Evolutionary conservation across 2,888 invertebrate species (phyloP).

Genomic region (Yponomeuta evonymella): DNA sequence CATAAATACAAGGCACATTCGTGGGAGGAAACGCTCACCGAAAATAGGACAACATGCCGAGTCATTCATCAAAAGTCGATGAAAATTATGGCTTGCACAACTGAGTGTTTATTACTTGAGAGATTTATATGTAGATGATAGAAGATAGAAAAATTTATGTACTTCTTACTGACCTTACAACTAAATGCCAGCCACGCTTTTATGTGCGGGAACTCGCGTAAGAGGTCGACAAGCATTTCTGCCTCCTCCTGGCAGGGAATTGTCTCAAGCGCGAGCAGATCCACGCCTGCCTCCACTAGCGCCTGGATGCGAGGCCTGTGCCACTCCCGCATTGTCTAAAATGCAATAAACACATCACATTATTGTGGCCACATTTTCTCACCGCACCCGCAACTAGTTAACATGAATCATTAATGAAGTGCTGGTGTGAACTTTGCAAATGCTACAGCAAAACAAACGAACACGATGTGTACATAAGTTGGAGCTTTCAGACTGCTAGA

Average conservation of each 20-base stretch:
- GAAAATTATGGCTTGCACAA: slow-evolving; percentile 23
- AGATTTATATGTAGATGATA: not conserved
- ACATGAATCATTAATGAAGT: slow-evolving; percentile 9
- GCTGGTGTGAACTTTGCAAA: slow-evolving; percentile 12
- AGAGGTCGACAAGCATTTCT: slow-evolving; percentile 84
- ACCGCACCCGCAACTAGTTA: not conserved
- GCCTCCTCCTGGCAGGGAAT: slow-evolving; percentile 93
- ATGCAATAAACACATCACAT: slow-evolving; percentile 5
- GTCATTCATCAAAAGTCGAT: slow-evolving; percentile 22
- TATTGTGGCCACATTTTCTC: not conserved
- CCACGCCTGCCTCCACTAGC: slow-evolving; percentile 86
- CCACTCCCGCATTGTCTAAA: slow-evolving; percentile 84
- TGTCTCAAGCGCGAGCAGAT: slow-evolving; percentile 93
- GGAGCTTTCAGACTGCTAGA: slow-evolving; percentile 9
- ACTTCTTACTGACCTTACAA: slow-evolving; percentile 79
- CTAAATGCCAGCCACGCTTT: slow-evolving; percentile 94
- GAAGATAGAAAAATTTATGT: slow-evolving; percentile 1
- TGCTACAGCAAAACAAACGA: slow-evolving; percentile 10
- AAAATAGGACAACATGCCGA: not conserved
- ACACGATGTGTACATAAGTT: slow-evolving; percentile 13
- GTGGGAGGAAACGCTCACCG: not conserved
- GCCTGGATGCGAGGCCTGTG: slow-evolving; percentile 89
- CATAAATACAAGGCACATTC: slow-evolving; percentile 1
- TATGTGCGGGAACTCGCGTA: slow-evolving; percentile 85
- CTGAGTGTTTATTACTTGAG: slow-evolving; percentile 12